Evolutionary conservation across 30 jellyfish, hydroid and myxozoan genomes (phyloP).

Genomic region (Hydractinia echinata): DNA sequence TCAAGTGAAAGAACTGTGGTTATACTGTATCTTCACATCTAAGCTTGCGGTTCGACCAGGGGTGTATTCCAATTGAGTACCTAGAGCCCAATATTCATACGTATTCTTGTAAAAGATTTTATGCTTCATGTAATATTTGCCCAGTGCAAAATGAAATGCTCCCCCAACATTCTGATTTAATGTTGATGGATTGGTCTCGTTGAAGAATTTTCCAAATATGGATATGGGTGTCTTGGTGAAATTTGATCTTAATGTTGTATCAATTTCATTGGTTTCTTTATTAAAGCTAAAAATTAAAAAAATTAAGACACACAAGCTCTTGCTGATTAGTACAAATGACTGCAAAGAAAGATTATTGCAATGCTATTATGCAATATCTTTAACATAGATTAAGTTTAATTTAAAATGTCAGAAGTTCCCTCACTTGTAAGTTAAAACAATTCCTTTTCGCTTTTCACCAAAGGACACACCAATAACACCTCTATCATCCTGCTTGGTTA

Average conservation of each 20-base stretch:
- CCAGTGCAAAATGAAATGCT: slow-evolving; percentile 25
- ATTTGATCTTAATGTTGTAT: slow-evolving; percentile 55
- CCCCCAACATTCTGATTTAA: slow-evolving; percentile 75
- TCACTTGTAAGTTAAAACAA: slow-evolving; percentile 57
- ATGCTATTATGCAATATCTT: no score
- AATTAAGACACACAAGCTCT: background rate
- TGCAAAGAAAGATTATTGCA: background rate
- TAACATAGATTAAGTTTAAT: no score
- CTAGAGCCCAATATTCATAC: slow-evolving; percentile 87
- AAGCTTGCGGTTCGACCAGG: slow-evolving; percentile 27
- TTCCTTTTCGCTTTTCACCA: slow-evolving; percentile 78
- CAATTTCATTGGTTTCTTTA: slow-evolving; percentile 58
- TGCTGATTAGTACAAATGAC: background rate
- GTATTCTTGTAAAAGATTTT: slow-evolving; percentile 50
- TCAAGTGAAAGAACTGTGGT: slow-evolving; percentile 31
- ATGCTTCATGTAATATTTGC: slow-evolving; percentile 32
- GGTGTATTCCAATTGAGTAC: slow-evolving; percentile 32
- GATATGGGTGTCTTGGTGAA: slow-evolving; percentile 48
- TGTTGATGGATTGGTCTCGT: slow-evolving; percentile 77
- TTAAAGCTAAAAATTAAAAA: slow-evolving; percentile 41
- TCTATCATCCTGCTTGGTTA: slow-evolving; percentile 35
- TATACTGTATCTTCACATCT: slow-evolving; percentile 35
- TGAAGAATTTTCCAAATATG: slow-evolving; percentile 45
- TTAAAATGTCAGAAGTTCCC: background rate
- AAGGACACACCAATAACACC: slow-evolving; percentile 87